Percentiles rank a stretch among this genome's conserved stretches.
These are phyloP conservation scores for Cardiocondyla obscurior DNA, from an alignment of 1,140 invertebrate genomes.

Conservation along the genomic window DNA sequence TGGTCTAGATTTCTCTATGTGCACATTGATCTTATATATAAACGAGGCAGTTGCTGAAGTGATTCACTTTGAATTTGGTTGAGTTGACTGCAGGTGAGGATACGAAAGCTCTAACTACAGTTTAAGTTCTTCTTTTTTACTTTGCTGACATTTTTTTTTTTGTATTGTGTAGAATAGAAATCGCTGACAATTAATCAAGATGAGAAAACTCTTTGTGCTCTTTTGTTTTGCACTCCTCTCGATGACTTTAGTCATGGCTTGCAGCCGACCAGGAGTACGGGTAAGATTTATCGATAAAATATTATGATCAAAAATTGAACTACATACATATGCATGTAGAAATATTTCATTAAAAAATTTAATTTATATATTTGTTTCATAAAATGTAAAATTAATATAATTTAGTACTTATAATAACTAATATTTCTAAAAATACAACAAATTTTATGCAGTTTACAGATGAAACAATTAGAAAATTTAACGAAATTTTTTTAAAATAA, in stretches of 20 bases:
- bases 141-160: not conserved
- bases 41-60: not conserved
- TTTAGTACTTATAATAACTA: not conserved
- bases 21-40: constrained; percentile 47
- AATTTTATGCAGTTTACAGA: not conserved
- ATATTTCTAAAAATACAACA: not conserved
- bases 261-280: not conserved
- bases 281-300: constrained; percentile 53
- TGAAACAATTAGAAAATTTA: not conserved
- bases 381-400: not conserved
- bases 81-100: constrained; percentile 23
- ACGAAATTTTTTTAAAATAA: not conserved
- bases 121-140: not conserved
- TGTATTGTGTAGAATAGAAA: not conserved
- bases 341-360: not conserved
- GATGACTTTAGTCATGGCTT: constrained; percentile 30
- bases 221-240: constrained; percentile 52
- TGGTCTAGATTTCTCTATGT: not conserved
- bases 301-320: not conserved
- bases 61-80: not conserved
- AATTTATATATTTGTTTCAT: not conserved
- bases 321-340: not conserved
- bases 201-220: constrained; percentile 61
- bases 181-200: constrained; percentile 36
- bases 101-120: not conserved